phyloP scores from a whole-genome alignment of 2,113 vertebrate genomes.

The Enhydra lutris region DNA sequence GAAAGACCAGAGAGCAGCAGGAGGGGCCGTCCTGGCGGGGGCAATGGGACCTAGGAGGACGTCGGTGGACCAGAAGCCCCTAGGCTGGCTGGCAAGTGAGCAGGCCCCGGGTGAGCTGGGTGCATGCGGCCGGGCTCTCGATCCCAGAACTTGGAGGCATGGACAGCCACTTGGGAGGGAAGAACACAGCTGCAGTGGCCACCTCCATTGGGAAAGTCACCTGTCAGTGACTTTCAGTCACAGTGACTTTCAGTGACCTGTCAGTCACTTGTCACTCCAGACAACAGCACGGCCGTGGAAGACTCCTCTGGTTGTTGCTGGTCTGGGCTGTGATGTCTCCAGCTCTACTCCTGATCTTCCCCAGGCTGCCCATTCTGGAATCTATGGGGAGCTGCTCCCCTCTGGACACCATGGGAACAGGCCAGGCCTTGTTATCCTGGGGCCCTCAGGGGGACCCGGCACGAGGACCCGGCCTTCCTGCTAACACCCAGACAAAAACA shows the following conservation, averaged over 20 bases:
- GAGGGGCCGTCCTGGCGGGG: fast-evolving
- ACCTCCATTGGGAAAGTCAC: not conserved
- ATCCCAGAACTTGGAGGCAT: not conserved
- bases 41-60: not conserved
- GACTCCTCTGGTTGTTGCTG: not conserved
- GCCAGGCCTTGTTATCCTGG: not conserved
- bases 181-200: not conserved
- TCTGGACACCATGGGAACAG: not conserved
- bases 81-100: too few species aligned
- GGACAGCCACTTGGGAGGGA: not conserved
- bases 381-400: too few species aligned
- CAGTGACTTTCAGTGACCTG: too few species aligned
- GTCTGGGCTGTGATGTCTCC: not conserved
- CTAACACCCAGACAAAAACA: not conserved
- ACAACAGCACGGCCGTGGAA: fast-evolving
- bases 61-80: too few species aligned
- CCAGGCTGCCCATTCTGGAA: not conserved
- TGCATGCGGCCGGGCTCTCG: not conserved
- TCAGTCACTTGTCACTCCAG: too few species aligned
- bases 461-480: not conserved
- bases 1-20: not conserved
- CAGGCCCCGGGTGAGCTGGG: not conserved
- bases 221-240: too few species aligned
- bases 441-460: not conserved
- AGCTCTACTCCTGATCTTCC: not conserved